Conservation (phyloP, 2,797 vertebrate species). For the Vultur gryphus region DNA sequence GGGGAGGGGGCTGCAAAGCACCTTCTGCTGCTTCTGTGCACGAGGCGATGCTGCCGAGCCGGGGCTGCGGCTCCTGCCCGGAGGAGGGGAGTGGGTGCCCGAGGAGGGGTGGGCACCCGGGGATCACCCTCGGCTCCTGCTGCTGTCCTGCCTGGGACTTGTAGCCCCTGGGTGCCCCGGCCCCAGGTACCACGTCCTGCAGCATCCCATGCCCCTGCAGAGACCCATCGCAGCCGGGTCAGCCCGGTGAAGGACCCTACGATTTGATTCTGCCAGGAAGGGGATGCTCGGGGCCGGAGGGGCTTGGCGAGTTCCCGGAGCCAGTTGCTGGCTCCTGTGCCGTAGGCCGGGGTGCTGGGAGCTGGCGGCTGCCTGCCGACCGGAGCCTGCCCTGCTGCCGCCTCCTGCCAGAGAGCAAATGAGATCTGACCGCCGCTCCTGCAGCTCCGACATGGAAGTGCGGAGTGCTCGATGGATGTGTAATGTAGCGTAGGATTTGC, state of each 20-base stretch:
- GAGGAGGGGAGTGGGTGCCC: not conserved
- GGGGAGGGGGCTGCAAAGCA: not conserved
- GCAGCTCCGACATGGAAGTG: not conserved
- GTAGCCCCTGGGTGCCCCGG: too few species aligned
- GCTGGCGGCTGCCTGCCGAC: not conserved
- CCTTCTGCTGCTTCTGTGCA: not conserved
- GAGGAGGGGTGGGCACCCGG: too few species aligned
- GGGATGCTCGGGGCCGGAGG: not conserved
- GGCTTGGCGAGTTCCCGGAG: rapidly evolving
- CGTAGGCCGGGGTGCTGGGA: not conserved
- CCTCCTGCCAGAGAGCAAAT: not conserved
- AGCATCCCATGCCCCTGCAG: rapidly evolving
- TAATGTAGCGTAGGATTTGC: not conserved
- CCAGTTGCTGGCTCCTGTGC: not conserved
- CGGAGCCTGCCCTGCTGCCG: not conserved
- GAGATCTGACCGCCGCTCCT: not conserved
- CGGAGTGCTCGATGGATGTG: not conserved
- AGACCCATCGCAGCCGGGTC: rapidly evolving
- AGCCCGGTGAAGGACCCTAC: not conserved
- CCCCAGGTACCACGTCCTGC: not conserved
- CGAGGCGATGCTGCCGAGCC: rapidly evolving
- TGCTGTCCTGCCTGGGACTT: not conserved
- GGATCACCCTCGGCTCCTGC: not conserved
- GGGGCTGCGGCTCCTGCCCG: not conserved
- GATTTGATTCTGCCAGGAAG: not conserved